Conservation (phyloP, 2,113 vertebrate genomes). For the Dicerorhinus sumatrensis region DNA sequence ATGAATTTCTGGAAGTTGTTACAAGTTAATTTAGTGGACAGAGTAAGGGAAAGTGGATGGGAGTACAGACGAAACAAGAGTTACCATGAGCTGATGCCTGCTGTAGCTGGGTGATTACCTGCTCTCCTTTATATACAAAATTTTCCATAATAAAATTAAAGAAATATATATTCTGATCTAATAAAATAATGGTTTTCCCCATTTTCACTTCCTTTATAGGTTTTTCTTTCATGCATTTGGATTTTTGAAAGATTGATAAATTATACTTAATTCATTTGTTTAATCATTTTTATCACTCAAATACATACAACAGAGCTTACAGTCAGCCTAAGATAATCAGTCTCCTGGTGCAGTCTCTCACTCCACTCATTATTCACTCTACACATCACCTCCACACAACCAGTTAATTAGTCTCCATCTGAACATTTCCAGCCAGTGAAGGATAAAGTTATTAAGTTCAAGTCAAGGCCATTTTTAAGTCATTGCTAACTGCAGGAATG, state of each 20-base stretch:
- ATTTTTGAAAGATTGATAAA: neutral
- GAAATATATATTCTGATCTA: neutral
- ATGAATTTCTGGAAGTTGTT: neutral
- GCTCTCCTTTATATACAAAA: neutral
- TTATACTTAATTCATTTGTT: neutral
- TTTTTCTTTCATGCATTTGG: neutral
- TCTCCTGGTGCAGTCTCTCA: neutral
- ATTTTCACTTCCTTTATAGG: conserved; percentile 2
- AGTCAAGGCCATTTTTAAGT: conserved; percentile 15
- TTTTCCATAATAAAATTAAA: conserved; percentile 19
- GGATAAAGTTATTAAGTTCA: conserved; percentile 18
- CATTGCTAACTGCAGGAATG: neutral
- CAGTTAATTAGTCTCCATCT: neutral
- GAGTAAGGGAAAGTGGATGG: neutral
- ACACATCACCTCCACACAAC: neutral
- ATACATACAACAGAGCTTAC: neutral
- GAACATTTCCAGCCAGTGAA: neutral
- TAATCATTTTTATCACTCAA: neutral
- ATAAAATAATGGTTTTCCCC: conserved; percentile 38
- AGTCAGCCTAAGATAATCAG: neutral
- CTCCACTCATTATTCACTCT: neutral
- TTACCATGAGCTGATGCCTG: neutral
- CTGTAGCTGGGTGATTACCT: neutral
- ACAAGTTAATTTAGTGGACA: neutral
- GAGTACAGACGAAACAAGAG: neutral